Base-by-base conservation (phyloP, 2,888 invertebrate genomes). In the Dryobota labecula region DNA sequence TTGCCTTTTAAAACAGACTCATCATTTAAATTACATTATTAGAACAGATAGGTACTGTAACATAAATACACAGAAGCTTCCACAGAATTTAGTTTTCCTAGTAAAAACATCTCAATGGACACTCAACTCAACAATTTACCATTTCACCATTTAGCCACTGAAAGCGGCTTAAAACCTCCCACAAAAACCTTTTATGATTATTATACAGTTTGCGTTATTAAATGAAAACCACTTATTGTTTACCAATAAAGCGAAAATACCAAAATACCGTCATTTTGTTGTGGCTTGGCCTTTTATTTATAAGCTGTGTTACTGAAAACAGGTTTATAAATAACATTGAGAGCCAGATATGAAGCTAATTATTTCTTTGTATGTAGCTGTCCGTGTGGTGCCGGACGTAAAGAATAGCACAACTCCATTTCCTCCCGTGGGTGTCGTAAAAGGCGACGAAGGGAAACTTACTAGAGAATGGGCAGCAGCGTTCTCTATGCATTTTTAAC, bases 181-280 rank as follows among this genome's bases (percentile, higher is more conserved):
- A 43, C 63, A 43, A 36, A 33, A 76, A 58, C 69, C 80, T 80
- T 80, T 36, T 38, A 38, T 38, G 38, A 38, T 38, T 38, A 38
- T 38, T 65, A 80, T 71, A 49, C 57, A 51, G 27, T 65, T 75
- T 61, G n/a, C 38, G 47, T 61, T 57, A 68, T 67, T 64, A 45
- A 70, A 67, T 27, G 18, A 57, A 67, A 20, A 54, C 27, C 56
- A 62, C 53, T 36, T 43, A 20, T 54, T 54, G 56, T 67, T 62
- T n/a, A 33, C 9, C 11, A 49, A 67, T 33, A 38, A 24, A 36
- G 18, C 8, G 36, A 30, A 54, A 27, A 43, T 11, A 49, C 11
- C 33, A 15, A 54, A 47, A 41, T 15, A 11, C 2, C 6, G 20
- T 9, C 24, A 6, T 60, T 67, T 36, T 38, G 62, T 54, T 54